Evolutionary conservation across 2,888 invertebrate genomes (phyloP).

Genomic region (Agrochola lychnidis): DNA sequence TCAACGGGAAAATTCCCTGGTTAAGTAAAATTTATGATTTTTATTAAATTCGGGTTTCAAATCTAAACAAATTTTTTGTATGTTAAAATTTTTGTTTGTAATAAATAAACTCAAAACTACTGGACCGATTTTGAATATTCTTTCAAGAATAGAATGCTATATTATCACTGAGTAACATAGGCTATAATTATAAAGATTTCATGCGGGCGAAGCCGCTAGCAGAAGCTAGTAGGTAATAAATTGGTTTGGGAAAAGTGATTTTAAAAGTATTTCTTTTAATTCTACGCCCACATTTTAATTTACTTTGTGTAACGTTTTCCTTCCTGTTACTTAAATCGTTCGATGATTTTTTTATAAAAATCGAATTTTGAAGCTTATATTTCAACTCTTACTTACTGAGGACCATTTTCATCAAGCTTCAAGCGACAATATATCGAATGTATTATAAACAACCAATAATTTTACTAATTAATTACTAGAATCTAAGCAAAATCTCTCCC

Average conservation of each 20-base stretch:
- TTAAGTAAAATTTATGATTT: slow-evolving; percentile 19
- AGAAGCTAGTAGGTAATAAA: background rate
- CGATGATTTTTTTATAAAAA: background rate
- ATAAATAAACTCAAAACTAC: too few relatives aligned
- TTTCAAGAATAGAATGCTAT: too few relatives aligned
- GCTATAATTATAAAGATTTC: too few relatives aligned
- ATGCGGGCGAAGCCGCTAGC: too few relatives aligned
- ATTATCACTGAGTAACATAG: too few relatives aligned
- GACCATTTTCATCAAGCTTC: background rate
- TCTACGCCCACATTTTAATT: background rate
- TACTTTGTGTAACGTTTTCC: background rate
- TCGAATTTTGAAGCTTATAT: too few relatives aligned
- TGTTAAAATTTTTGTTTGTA: too few relatives aligned
- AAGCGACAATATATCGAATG: background rate
- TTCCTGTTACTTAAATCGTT: slow-evolving; percentile 9
- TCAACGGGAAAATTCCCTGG: slow-evolving; percentile 5
- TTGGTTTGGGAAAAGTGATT: background rate
- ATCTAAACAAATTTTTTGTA: background rate
- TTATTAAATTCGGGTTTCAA: background rate
- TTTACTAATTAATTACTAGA: background rate
- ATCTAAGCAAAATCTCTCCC: slow-evolving; percentile 3
- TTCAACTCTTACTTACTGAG: background rate
- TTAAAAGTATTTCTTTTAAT: background rate
- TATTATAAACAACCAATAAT: background rate
- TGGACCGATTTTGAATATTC: too few relatives aligned